Percentiles rank a stretch among this genome's conserved stretches.
These are phyloP conservation scores for Zoanthus solanderi DNA, from an alignment of 92 coral and sea anemone species.

Conservation along the genomic window DNA sequence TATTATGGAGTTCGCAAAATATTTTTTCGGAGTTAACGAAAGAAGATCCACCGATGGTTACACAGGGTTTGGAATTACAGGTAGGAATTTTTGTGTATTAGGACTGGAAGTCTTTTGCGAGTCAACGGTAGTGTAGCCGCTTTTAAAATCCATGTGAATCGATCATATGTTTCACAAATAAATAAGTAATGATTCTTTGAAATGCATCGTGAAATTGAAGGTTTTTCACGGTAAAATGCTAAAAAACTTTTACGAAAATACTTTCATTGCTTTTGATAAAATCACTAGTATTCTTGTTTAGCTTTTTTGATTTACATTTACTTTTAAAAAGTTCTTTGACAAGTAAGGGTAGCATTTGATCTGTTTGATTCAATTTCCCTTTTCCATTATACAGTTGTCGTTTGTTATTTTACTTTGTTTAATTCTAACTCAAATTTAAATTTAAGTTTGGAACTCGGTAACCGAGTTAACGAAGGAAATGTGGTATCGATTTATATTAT, in stretches of 20 bases:
- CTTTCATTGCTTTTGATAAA: background rate
- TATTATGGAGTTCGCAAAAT: constrained; percentile 85
- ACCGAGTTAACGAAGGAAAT: background rate
- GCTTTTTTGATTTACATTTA: background rate
- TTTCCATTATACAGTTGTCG: background rate
- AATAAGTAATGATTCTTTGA: constrained; percentile 36
- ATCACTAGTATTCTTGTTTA: background rate
- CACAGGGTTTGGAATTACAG: constrained; percentile 80
- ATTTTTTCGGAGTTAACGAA: constrained; percentile 78
- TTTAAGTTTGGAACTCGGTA: background rate
- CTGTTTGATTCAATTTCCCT: constrained; percentile 1
- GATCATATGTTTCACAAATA: constrained; percentile 45
- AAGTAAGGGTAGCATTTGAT: constrained; percentile 8
- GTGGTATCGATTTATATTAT: background rate
- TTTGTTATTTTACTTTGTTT: constrained; percentile 35
- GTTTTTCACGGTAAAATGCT: background rate
- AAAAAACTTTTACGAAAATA: background rate
- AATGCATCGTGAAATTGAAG: constrained; percentile 18
- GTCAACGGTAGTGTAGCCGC: constrained; percentile 25
- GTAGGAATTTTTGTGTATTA: constrained; percentile 48
- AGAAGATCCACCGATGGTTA: constrained; percentile 78
- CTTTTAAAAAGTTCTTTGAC: constrained; percentile 26
- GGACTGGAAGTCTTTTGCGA: background rate
- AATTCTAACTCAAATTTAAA: constrained; percentile 23
- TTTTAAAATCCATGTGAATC: constrained; percentile 34